phyloP scores from a whole-genome alignment of 2,113 vertebrate species.

The Tychaedon coryphoeus region DNA sequence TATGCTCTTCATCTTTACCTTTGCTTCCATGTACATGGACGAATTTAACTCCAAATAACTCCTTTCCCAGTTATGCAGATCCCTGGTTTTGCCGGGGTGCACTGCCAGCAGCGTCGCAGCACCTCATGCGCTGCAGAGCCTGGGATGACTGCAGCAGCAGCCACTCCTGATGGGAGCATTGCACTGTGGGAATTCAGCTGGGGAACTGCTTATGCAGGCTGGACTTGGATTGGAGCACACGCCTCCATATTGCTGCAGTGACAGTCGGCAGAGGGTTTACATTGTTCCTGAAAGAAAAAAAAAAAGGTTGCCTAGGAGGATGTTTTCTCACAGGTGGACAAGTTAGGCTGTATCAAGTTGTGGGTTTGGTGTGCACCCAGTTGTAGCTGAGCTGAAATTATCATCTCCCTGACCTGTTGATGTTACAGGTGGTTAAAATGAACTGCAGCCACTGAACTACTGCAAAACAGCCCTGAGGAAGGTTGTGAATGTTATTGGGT shows the following conservation, averaged over 20 bases:
- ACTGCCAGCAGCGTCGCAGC: fast-evolving
- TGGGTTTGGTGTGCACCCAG: neutral
- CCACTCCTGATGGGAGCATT: fast-evolving
- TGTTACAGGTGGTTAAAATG: neutral
- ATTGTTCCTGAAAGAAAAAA: neutral
- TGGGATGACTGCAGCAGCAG: fast-evolving
- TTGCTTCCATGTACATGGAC: fast-evolving
- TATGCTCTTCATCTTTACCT: neutral
- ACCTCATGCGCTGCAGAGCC: fast-evolving
- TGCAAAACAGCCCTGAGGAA: neutral
- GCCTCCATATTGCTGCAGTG: neutral
- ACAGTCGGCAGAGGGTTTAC: neutral
- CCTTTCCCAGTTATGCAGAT: neutral
- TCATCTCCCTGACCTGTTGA: neutral
- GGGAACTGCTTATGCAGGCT: neutral
- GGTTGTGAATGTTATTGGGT: neutral
- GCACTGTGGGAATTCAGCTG: neutral
- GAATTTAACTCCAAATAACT: neutral
- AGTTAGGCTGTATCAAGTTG: neutral
- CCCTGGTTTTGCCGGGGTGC: fast-evolving
- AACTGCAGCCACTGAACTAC: neutral
- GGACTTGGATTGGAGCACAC: neutral
- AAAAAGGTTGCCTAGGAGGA: neutral
- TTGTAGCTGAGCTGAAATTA: neutral
- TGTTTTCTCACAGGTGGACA: neutral